Evolutionary conservation across 1,140 invertebrate genomes (phyloP).

Genomic region (Drosophila gunungcola): DNA sequence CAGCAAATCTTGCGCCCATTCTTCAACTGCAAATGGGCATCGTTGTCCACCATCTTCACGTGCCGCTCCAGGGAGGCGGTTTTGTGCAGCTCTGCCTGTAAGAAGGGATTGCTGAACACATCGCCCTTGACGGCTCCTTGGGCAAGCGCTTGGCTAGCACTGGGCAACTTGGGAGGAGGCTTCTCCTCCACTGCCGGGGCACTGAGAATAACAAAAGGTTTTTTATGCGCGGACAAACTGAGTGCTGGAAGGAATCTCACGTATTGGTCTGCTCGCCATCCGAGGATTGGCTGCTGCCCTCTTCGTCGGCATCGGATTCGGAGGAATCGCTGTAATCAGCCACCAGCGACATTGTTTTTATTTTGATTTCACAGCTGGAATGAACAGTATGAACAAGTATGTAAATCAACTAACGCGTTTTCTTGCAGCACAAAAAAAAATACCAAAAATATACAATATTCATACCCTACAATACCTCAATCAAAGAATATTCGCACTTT

Average conservation of each 20-base stretch:
- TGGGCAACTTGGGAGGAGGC: slow-evolving; percentile 49
- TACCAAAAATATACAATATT: slow-evolving; percentile 21
- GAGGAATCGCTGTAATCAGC: slow-evolving; percentile 76
- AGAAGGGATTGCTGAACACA: slow-evolving; percentile 95
- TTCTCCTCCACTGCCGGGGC: slow-evolving; percentile 15
- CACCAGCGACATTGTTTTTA: slow-evolving; percentile 65
- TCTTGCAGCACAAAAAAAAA: not conserved
- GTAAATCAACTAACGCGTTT: slow-evolving; percentile 18
- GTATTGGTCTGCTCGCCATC: slow-evolving; percentile 21
- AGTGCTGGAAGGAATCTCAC: not conserved
- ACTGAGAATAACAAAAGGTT: not conserved
- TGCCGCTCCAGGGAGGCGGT: slow-evolving; percentile 95
- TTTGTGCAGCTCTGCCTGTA: slow-evolving; percentile 94
- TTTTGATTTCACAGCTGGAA: slow-evolving; percentile 19
- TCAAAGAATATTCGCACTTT: not conserved
- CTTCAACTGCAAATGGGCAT: slow-evolving; percentile 90
- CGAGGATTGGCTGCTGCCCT: slow-evolving; percentile 35
- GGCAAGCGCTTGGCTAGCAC: slow-evolving; percentile 58
- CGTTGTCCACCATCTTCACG: slow-evolving; percentile 94
- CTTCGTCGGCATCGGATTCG: slow-evolving; percentile 61
- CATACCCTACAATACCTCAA: not conserved
- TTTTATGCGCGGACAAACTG: not conserved
- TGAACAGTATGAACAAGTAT: not conserved
- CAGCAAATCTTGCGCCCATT: slow-evolving; percentile 96
- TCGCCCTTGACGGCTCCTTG: slow-evolving; percentile 61